A percentile compares a stretch with the other conserved stretches of the same genome.
These are phyloP conservation scores for Psittacula cyanocephala DNA, from an alignment of 2,113 vertebrate species.

Conservation along the genomic window DNA sequence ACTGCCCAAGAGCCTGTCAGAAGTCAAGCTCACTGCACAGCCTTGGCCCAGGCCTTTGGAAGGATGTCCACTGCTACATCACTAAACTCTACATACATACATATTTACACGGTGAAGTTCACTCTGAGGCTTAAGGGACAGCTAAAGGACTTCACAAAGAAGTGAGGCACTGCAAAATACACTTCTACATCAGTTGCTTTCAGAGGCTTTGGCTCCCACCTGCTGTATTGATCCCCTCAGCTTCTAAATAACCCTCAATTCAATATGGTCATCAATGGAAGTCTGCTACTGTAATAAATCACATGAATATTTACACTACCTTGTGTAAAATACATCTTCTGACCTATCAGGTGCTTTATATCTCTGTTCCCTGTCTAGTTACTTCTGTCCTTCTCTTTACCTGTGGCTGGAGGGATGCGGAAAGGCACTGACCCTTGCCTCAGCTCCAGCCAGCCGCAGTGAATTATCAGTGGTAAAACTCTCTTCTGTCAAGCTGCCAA, in stretches of 20 bases:
- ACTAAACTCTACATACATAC: accelerated
- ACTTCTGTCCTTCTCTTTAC: background rate
- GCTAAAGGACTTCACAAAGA: background rate
- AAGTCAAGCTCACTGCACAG: background rate
- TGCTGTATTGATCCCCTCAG: slow-evolving; percentile 8
- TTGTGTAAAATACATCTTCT: background rate
- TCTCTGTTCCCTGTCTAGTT: background rate
- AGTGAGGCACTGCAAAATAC: background rate
- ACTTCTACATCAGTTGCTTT: background rate
- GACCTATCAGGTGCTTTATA: background rate
- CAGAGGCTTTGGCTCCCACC: background rate
- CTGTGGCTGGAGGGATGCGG: background rate
- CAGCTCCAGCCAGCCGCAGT: background rate
- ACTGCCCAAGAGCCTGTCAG: background rate
- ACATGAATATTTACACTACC: slow-evolving; percentile 7
- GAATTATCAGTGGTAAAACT: slow-evolving; percentile 47
- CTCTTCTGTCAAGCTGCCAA: slow-evolving; percentile 53
- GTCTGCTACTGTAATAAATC: background rate
- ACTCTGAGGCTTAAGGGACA: background rate
- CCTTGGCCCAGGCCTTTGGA: background rate
- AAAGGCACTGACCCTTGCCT: background rate
- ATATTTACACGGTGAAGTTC: background rate
- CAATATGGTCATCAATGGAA: slow-evolving; percentile 3
- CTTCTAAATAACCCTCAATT: slow-evolving; percentile 30
- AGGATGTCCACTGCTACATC: background rate